Conservation (phyloP, 2,113 vertebrate species). For the Dasyprocta punctata region DNA sequence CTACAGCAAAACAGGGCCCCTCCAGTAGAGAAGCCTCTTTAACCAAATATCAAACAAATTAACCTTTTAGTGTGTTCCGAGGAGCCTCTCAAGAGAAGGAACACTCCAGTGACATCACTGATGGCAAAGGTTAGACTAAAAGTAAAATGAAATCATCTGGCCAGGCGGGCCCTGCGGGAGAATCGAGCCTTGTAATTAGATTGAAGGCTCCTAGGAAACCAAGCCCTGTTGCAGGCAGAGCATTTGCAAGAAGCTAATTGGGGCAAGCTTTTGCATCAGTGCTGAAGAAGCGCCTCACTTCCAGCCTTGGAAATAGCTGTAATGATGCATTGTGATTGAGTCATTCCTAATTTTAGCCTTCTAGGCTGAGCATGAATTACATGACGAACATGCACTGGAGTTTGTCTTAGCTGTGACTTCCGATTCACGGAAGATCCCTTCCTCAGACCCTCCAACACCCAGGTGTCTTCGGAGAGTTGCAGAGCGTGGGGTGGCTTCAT, state of each 20-base stretch:
- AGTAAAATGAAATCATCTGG: conserved; percentile 85
- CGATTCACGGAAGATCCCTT: conserved; percentile 78
- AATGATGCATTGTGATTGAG: conserved; percentile 87
- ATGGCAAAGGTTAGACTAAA: conserved; percentile 81
- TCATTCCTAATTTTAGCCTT: conserved; percentile 89
- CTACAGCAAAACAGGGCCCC: conserved; percentile 60
- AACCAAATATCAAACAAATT: conserved; percentile 77
- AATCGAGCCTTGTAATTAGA: conserved; percentile 86
- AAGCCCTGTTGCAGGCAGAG: conserved; percentile 80
- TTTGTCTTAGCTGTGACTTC: conserved; percentile 82
- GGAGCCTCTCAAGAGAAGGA: conserved; percentile 76
- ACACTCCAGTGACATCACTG: conserved; percentile 81
- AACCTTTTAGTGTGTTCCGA: conserved; percentile 80
- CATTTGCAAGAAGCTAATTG: conserved; percentile 87
- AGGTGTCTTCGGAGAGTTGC: conserved; percentile 46
- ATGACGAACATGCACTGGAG: conserved; percentile 85
- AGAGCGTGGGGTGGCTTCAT: conserved; percentile 13
- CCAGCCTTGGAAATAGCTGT: conserved; percentile 87
- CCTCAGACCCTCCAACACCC: conserved; percentile 72
- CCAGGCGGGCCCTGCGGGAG: conserved; percentile 80
- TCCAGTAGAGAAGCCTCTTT: conserved; percentile 54
- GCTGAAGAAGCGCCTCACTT: conserved; percentile 84
- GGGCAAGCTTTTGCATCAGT: conserved; percentile 86
- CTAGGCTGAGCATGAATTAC: conserved; percentile 83
- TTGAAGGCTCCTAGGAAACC: conserved; percentile 86